phyloP scores from a whole-genome alignment of 2,113 vertebrate genomes.

The Typhlomys cinereus region DNA sequence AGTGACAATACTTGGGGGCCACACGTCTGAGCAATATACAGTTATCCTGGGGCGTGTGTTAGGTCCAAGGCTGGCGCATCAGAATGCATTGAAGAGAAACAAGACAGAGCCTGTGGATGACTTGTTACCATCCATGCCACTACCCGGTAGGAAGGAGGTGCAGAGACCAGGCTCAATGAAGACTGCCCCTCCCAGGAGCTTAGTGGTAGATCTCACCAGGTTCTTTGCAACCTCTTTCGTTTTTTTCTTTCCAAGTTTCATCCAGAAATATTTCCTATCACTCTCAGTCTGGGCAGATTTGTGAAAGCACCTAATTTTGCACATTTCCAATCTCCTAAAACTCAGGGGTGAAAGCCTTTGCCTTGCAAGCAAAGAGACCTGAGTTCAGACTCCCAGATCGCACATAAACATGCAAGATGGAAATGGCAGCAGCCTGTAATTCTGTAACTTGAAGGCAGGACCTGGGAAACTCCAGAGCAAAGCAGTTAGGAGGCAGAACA shows the following conservation, averaged over 20 bases:
- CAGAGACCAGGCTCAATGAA: background rate
- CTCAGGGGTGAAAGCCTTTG: too few species aligned
- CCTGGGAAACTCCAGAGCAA: too few species aligned
- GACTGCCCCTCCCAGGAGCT: background rate
- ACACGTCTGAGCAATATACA: fast-evolving
- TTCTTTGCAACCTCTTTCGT: background rate
- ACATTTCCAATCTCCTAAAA: background rate
- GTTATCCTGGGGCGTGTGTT: fast-evolving
- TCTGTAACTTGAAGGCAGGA: too few species aligned
- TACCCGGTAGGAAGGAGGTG: background rate
- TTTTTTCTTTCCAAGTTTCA: background rate
- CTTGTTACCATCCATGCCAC: fast-evolving
- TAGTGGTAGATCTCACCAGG: background rate
- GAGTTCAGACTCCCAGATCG: too few species aligned
- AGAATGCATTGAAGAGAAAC: background rate
- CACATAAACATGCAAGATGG: too few species aligned
- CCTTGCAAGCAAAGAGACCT: too few species aligned
- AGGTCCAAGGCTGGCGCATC: background rate
- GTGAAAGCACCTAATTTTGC: background rate
- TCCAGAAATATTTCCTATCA: background rate
- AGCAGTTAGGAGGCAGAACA: too few species aligned
- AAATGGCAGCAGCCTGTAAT: too few species aligned
- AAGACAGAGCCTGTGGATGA: background rate
- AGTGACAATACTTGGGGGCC: too few species aligned
- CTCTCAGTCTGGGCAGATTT: background rate